A percentile compares a stretch with the other conserved stretches of the same genome.
Conservation (phyloP, 2,797 vertebrate species). For the Gallinago nigripennis region DNA sequence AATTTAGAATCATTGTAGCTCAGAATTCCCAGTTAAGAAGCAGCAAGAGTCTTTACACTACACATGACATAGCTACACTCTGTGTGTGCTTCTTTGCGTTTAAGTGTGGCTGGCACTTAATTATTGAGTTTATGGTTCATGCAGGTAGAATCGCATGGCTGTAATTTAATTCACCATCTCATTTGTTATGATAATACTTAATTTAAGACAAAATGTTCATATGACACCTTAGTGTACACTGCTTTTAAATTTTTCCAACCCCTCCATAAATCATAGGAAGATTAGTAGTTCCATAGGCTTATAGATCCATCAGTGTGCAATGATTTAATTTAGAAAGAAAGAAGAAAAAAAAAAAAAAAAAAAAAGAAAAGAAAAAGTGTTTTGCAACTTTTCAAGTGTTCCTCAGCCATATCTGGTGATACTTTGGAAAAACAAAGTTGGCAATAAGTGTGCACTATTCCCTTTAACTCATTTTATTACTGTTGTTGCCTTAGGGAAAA, state of each 20-base stretch:
- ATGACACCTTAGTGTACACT: not conserved
- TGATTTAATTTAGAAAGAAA: not conserved
- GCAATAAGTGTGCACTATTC: not conserved
- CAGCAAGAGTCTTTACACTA: not conserved
- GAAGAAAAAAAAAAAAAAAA: not conserved
- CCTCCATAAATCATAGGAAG: not conserved
- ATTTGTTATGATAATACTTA: not conserved
- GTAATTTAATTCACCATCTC: not conserved
- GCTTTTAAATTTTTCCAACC: not conserved
- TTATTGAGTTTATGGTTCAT: not conserved
- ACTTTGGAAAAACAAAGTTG: not conserved
- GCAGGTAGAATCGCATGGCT: not conserved
- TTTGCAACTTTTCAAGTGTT: not conserved
- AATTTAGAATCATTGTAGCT: not conserved
- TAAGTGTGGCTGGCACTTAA: not conserved
- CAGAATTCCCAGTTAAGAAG: not conserved
- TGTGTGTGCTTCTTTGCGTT: not conserved
- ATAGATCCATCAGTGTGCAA: not conserved
- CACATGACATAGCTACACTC: not conserved
- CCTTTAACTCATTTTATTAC: slow-evolving; percentile 24
- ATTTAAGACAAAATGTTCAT: not conserved
- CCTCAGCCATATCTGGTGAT: not conserved
- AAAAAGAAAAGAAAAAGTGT: not conserved
- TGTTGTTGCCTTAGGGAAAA: not conserved
- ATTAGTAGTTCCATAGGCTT: not conserved